Evolutionary conservation across 2,113 vertebrate species (phyloP), one percentile per base, ranked within the genome.

Genomic region (Xyliphius kryptos): DNA sequence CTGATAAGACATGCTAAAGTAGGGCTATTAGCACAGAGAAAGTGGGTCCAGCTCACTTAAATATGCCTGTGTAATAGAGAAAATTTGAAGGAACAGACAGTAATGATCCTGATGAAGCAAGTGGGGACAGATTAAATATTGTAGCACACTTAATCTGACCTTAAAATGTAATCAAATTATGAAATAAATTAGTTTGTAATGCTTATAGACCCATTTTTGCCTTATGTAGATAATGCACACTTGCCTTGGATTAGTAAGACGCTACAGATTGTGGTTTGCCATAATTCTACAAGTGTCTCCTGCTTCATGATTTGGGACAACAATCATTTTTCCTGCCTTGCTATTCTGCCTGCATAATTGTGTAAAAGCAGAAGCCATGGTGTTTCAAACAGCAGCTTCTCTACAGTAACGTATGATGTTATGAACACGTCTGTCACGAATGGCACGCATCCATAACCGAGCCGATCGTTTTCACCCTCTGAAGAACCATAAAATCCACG

Each of bases 401-500:
- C 17, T 46, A 63, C 64, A 61, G 64, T 50, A 68, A 51, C 49
- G 19, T 56, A 72, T 70, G 71, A 74, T 61, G 66, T 62, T 65
- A 52, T 66, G 62, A 74, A 71, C 51, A 64, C 50, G 61, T 65
- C 66, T 41, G 36, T 73, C 58, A 64, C 58, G 56, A 58, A 60
- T 48, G 50, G 32, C 65, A 56, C 49, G 38, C 52, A 58, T 61
- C 51, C 58, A 56, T 68, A 67, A 63, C 63, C 63, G 40, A 37
- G 41, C 46, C 52, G 16, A 56, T 48, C 52, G 55, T 56, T 75
- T 72, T 76, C 69, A 68, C 59, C 64, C 72, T 70, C 66, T 66
- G 66, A 74, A 71, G 69, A 71, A 61, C 68, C 75, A 79, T 77
- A 77, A 77, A 73, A 77, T 69, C 59, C 58, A 55, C 64, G 48